phyloP scores from a whole-genome alignment of 1,140 invertebrate species.

The Trichogramma pretiosum region DNA sequence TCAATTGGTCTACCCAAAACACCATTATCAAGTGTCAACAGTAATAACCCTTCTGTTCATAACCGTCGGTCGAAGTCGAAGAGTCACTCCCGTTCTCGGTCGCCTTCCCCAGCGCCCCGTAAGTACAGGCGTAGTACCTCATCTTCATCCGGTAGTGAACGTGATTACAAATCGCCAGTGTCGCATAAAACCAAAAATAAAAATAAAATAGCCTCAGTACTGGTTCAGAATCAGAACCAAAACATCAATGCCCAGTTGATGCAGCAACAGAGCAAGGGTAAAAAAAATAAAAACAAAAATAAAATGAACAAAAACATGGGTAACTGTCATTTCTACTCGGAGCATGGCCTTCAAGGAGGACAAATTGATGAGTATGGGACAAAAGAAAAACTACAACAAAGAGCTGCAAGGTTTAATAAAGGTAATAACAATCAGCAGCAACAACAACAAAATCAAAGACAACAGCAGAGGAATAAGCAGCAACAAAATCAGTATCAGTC shows the following conservation, averaged over 20 bases:
- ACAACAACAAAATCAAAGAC: background rate
- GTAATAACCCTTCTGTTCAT: background rate
- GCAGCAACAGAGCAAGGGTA: constrained; percentile 19
- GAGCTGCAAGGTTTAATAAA: constrained; percentile 76
- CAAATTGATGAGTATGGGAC: constrained; percentile 56
- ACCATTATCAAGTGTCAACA: background rate
- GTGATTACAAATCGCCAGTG: constrained; percentile 33
- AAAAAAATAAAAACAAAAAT: constrained; percentile 43
- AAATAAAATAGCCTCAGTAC: background rate
- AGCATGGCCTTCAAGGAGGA: constrained; percentile 53
- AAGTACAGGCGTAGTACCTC: constrained; percentile 39
- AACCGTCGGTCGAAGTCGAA: constrained; percentile 32
- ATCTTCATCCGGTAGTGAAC: constrained; percentile 36
- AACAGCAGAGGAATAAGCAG: background rate
- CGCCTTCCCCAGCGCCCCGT: constrained; percentile 28
- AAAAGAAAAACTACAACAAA: constrained; percentile 67
- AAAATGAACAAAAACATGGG: constrained; percentile 51
- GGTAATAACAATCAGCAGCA: background rate
- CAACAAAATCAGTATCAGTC: too few relatives aligned
- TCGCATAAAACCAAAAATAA: constrained; percentile 10
- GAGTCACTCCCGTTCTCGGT: constrained; percentile 24
- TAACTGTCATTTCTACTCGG: constrained; percentile 60
- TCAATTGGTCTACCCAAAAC: constrained; percentile 29
- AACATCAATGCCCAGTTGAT: background rate
- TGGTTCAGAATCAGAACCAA: background rate